Base-by-base conservation (phyloP, 2,888 invertebrate species). In the Cacoxenus indagator region DNA sequence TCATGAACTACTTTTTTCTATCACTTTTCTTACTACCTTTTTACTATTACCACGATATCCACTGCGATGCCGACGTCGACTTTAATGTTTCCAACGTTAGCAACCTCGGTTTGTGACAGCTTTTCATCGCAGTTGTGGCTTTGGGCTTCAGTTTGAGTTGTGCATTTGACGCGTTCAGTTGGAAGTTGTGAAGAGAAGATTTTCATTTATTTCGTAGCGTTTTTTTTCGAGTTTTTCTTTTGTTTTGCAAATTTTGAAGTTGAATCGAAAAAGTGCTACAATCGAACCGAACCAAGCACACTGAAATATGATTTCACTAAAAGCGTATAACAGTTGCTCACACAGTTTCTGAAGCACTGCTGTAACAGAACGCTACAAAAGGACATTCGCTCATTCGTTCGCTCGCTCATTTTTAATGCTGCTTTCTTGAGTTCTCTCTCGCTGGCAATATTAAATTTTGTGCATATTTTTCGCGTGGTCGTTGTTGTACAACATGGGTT, bases 401-500 rank as follows among this genome's bases (percentile, higher is more conserved):
- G 48, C 48, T 19, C 17, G 3, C 6, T 48, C 17, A n/a, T n/a
- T n/a, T n/a, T n/a, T n/a, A n/a, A n/a, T n/a, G n/a, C n/a, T n/a
- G 11, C 46, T 46, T 19, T 46, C 46, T 46, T 6, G n/a, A n/a
- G n/a, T 24, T 54, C 26, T 54, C 54, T 54, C 54, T 29, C n/a
- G 37, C 37, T 37, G 9, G 8, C 31, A 6, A 6, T 37, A 11
- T 37, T 37, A 9, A 14, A 57, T 3, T 57, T 27, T 57, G 48
- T 1, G 37, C 14, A 37, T 37, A 37, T 37, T 37, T 48, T 27
- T 57, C 29, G 19, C 26, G 17, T 43, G 1, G 22, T 24, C 5
- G 3, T 22, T 62, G 6, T 24, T 27, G 11, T 14, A 37, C 22
- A 48, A 76, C 72, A 88, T 88, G 88, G 88, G 88, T 65, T 82